These are phyloP conservation scores for Rana temporaria DNA, from an alignment of 2,113 vertebrate species.

Conservation along the genomic window DNA sequence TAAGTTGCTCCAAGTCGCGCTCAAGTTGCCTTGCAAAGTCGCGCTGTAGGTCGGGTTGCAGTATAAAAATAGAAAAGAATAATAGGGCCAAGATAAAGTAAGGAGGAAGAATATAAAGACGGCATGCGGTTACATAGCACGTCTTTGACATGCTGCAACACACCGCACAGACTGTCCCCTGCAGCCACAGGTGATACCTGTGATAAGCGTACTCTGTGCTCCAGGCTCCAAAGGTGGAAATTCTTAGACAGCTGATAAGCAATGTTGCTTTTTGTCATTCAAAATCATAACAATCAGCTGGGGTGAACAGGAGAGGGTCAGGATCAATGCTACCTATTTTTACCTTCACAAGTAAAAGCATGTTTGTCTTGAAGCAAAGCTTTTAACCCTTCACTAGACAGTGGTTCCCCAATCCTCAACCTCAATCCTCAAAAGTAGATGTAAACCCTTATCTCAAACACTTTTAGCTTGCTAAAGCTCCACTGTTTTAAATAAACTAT, in stretches of 20 bases:
- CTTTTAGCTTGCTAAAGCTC: too few relatives aligned
- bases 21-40: too few relatives aligned
- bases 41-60: too few relatives aligned
- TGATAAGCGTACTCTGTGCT: not conserved
- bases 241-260: constrained; percentile 47
- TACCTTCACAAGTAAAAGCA: not conserved
- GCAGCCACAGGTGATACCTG: constrained; percentile 28
- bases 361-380: too few relatives aligned
- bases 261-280: constrained; percentile 19
- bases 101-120: not conserved
- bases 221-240: constrained; percentile 20
- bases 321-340: not conserved
- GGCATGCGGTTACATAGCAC: not conserved
- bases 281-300: constrained; percentile 11
- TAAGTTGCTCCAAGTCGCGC: too few relatives aligned
- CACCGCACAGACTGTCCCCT: constrained; percentile 8
- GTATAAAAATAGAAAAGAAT: too few relatives aligned
- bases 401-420: not conserved
- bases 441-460: too few relatives aligned
- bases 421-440: too few relatives aligned
- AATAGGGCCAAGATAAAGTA: not conserved
- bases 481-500: too few relatives aligned
- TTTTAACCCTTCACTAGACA: too few relatives aligned
- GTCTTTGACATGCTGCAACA: constrained; percentile 23
- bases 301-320: not conserved